A percentile compares a stretch with the other conserved stretches of the same genome.
phyloP scores from a whole-genome alignment of 1,140 invertebrate species.

The Zophobas atratus region DNA sequence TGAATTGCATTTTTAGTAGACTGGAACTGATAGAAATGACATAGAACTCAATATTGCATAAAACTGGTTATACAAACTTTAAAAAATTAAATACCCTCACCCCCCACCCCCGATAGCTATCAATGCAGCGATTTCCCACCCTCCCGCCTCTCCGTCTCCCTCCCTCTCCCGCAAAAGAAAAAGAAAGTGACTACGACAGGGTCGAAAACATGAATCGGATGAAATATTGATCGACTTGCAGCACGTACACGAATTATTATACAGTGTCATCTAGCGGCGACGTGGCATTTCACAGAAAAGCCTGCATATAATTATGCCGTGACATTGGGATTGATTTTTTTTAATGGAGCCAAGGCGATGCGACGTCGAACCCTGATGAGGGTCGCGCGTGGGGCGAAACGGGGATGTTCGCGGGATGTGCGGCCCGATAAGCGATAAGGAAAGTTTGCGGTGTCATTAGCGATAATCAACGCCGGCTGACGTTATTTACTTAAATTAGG shows the following conservation, averaged over 20 bases:
- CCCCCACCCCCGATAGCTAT: neutral
- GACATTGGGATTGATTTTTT: slow-evolving; percentile 28
- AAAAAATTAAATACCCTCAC: too few species aligned
- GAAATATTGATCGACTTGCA: slow-evolving; percentile 41
- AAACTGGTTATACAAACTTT: too few species aligned
- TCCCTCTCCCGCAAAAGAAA: slow-evolving; percentile 5
- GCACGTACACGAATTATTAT: slow-evolving; percentile 23
- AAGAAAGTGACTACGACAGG: slow-evolving; percentile 14
- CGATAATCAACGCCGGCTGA: too few species aligned
- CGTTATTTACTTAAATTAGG: too few species aligned
- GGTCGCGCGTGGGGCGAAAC: neutral
- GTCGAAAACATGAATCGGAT: slow-evolving; percentile 27
- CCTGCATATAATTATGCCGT: neutral
- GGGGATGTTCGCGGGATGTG: too few species aligned
- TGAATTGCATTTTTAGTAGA: too few species aligned
- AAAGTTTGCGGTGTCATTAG: too few species aligned
- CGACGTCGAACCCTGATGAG: neutral
- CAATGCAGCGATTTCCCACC: slow-evolving; percentile 5
- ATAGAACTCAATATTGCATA: too few species aligned
- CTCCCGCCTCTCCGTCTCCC: slow-evolving; percentile 15
- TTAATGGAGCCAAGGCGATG: neutral
- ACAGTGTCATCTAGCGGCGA: slow-evolving; percentile 46
- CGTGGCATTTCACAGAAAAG: slow-evolving; percentile 9
- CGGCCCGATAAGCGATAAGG: too few species aligned
- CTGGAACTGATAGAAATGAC: too few species aligned